Evolutionary conservation across 2,113 vertebrate species (phyloP).

Genomic region (Nipponia nippon): DNA sequence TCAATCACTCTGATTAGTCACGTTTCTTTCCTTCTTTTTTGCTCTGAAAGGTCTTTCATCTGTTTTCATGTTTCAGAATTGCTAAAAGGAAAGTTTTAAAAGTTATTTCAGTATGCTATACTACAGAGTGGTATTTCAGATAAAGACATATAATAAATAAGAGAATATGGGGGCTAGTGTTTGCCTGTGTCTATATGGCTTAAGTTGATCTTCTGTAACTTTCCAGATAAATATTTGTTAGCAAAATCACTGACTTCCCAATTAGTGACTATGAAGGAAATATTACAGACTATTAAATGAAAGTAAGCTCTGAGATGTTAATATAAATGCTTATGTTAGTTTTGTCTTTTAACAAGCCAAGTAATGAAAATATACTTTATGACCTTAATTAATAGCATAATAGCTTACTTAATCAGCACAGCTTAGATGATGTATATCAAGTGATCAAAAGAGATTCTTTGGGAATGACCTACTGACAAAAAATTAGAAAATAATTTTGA

Average conservation of each 20-base stretch:
- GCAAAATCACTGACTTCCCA: not conserved
- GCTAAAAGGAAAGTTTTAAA: not conserved
- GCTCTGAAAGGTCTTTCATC: not conserved
- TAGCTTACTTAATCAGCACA: not conserved
- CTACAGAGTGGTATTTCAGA: not conserved
- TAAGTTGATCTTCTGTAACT: not conserved
- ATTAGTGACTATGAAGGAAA: not conserved
- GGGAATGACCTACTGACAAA: not conserved
- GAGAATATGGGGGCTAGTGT: not conserved
- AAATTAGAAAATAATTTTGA: not conserved
- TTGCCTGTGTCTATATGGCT: not conserved
- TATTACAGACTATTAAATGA: not conserved
- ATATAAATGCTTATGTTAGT: not conserved
- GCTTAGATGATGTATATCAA: not conserved
- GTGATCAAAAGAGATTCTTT: not conserved
- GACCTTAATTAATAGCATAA: not conserved
- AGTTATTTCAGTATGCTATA: not conserved
- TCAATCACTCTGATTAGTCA: not conserved
- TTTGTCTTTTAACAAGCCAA: not conserved
- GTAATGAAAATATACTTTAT: not conserved
- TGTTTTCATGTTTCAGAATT: not conserved
- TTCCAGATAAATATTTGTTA: not conserved
- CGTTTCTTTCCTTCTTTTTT: not conserved
- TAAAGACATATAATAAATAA: not conserved
- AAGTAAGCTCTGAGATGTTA: not conserved